Conservation (phyloP, 2,888 invertebrate species). For the Dolichomitus sp. region DNA sequence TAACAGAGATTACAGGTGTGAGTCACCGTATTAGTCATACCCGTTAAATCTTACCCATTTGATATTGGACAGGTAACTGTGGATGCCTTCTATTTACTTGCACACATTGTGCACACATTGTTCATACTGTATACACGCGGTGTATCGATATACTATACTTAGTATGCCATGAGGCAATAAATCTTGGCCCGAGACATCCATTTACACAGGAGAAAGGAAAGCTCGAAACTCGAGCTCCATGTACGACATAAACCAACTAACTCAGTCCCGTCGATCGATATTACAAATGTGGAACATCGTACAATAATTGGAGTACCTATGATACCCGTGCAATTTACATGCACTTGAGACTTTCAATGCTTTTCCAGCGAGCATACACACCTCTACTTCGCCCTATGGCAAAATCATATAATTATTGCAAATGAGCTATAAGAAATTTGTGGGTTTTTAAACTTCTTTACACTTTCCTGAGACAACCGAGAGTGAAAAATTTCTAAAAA, state of each 20-base stretch:
- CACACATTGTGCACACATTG: not conserved
- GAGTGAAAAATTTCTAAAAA: too few species aligned
- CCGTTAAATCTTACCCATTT: not conserved
- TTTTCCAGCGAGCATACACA: not conserved
- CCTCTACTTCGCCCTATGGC: not conserved
- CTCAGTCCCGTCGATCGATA: constrained; percentile 67
- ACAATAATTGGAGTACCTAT: constrained; percentile 55
- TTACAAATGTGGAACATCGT: constrained; percentile 65
- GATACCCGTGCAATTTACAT: constrained; percentile 16
- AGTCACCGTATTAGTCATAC: not conserved
- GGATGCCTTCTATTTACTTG: not conserved
- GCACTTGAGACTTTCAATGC: constrained; percentile 5
- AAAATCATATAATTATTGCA: too few species aligned
- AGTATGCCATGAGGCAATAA: not conserved
- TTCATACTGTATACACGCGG: not conserved
- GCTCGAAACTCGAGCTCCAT: constrained; percentile 1
- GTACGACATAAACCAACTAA: constrained; percentile 38
- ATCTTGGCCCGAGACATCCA: not conserved
- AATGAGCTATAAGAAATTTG: too few species aligned
- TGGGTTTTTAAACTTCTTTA: too few species aligned
- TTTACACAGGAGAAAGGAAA: constrained; percentile 6
- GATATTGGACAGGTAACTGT: not conserved
- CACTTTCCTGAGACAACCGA: too few species aligned
- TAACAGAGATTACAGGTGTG: not conserved
- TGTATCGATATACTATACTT: not conserved